These are phyloP conservation scores for Dolomedes plantarius DNA, from an alignment of 2,888 invertebrate species.

Conservation along the genomic window DNA sequence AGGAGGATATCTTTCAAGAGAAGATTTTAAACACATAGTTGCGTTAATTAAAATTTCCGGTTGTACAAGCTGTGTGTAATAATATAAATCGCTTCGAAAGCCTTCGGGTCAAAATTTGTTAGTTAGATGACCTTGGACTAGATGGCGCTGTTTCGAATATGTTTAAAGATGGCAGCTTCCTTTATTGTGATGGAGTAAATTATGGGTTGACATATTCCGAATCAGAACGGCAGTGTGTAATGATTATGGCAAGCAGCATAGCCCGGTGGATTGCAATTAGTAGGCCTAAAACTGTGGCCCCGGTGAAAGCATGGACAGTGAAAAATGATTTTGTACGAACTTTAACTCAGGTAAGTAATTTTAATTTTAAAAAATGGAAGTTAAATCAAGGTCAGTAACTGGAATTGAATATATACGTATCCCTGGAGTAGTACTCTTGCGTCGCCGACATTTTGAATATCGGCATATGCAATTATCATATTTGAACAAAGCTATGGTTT, in stretches of 20 bases:
- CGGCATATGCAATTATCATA: constrained; percentile 71
- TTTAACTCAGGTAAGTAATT: constrained; percentile 49
- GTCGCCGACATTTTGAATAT: constrained; percentile 72
- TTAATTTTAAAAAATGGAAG: constrained; percentile 59
- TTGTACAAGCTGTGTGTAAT: constrained; percentile 47
- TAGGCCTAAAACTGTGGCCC: constrained; percentile 69
- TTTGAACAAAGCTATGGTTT: constrained; percentile 64
- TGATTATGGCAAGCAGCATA: constrained; percentile 65
- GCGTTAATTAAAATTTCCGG: constrained; percentile 63
- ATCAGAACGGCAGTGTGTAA: constrained; percentile 65
- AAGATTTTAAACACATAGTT: constrained; percentile 22
- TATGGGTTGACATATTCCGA: constrained; percentile 72
- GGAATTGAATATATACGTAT: constrained; percentile 67
- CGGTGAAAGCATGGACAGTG: constrained; percentile 58
- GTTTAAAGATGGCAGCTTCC: constrained; percentile 72
- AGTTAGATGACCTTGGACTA: constrained; percentile 71
- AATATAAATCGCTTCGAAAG: constrained; percentile 24
- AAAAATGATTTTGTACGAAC: constrained; percentile 10
- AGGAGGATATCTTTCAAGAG: background rate
- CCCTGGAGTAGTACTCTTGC: constrained; percentile 44
- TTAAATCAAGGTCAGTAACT: constrained; percentile 64
- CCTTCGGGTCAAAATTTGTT: constrained; percentile 69
- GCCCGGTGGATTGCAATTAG: constrained; percentile 59
- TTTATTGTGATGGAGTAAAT: constrained; percentile 72
- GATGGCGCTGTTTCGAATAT: constrained; percentile 69